These are phyloP conservation scores for Balaenoptera acutorostrata DNA, from an alignment of 2,113 vertebrate species.

Conservation along the genomic window DNA sequence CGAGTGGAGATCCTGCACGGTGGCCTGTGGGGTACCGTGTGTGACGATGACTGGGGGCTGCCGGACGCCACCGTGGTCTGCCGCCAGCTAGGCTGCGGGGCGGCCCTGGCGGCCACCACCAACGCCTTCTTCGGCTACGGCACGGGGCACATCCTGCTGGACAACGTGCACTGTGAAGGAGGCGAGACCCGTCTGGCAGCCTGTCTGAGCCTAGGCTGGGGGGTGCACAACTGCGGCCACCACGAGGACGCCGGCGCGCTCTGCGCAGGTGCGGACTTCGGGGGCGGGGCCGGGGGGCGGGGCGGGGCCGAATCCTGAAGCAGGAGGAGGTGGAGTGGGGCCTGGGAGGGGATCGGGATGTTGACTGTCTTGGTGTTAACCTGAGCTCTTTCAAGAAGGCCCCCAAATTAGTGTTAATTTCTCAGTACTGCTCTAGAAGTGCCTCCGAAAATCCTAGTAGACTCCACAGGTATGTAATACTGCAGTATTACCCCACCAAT, in stretches of 20 bases:
- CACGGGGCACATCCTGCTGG: slow-evolving; percentile 90
- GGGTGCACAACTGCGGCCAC: slow-evolving; percentile 96
- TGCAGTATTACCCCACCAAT: background rate
- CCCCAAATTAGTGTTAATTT: background rate
- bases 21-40: slow-evolving; percentile 94
- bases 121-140: slow-evolving; percentile 94
- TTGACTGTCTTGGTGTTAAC: background rate
- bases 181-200: slow-evolving; percentile 81
- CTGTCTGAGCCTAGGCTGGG: slow-evolving; percentile 94
- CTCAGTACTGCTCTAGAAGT: background rate
- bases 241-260: slow-evolving; percentile 94
- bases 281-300: background rate
- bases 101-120: slow-evolving; percentile 83
- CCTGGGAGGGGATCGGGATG: fast-evolving
- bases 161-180: slow-evolving; percentile 93
- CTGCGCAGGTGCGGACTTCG: slow-evolving; percentile 83
- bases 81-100: slow-evolving; percentile 89
- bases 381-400: background rate
- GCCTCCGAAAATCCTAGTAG: background rate
- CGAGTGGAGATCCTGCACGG: slow-evolving; percentile 93
- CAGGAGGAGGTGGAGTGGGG: fast-evolving
- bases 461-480: background rate
- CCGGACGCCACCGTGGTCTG: slow-evolving; percentile 91
- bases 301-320: fast-evolving
- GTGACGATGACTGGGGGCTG: slow-evolving; percentile 94